Evolutionary conservation across 2,888 invertebrate species (phyloP).

Genomic region (Hemicrepidius hirtus): DNA sequence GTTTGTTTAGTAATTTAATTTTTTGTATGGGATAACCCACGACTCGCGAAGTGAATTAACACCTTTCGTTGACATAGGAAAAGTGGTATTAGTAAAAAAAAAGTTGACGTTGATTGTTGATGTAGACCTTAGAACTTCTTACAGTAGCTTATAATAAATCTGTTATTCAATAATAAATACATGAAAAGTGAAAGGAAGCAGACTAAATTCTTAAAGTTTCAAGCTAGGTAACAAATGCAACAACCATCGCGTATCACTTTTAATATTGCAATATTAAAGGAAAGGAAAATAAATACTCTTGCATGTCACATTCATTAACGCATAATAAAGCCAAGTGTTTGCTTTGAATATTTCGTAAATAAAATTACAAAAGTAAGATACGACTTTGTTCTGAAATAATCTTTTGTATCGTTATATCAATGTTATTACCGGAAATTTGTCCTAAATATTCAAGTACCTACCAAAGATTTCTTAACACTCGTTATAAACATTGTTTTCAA

Average conservation of each 20-base stretch:
- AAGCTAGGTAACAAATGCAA: conserved; percentile 20
- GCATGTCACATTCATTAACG: conserved; percentile 32
- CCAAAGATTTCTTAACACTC: conserved; percentile 16
- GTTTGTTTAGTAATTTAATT: conserved; percentile 19
- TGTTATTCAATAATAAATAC: conserved; percentile 26
- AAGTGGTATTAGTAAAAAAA: conserved; percentile 16
- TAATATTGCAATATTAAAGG: conserved; percentile 23
- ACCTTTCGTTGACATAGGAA: conserved; percentile 17
- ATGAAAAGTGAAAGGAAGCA: conserved; percentile 43
- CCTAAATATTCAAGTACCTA: conserved; percentile 15
- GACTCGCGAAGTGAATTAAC: conserved; percentile 8
- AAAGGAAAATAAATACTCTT: conserved; percentile 30
- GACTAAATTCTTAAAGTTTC: conserved; percentile 30
- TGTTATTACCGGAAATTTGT: conserved; percentile 22
- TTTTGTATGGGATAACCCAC: neutral
- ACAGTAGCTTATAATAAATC: conserved; percentile 38
- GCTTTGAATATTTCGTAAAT: conserved; percentile 17
- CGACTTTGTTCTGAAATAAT: neutral
- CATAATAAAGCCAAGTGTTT: conserved; percentile 28
- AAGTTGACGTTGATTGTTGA: neutral
- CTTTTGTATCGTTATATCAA: neutral
- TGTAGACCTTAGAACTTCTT: conserved; percentile 13
- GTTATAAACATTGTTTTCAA: conserved; percentile 14
- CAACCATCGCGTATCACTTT: conserved; percentile 23
- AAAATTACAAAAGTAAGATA: neutral